phyloP scores from a whole-genome alignment of 2,113 vertebrate genomes.

The Echinops telfairi region DNA sequence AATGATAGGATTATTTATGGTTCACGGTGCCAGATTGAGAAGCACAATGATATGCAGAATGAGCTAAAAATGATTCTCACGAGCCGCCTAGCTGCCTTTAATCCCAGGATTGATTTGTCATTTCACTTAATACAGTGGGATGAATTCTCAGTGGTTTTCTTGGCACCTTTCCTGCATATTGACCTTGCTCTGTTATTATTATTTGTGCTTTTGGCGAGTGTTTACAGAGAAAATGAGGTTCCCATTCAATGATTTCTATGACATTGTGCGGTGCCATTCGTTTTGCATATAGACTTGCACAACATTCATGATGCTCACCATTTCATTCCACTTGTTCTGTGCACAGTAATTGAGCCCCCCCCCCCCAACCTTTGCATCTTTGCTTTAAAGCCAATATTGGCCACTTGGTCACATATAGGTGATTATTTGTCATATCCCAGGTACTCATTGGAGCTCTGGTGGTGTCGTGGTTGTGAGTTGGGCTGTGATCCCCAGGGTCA shows the following conservation, averaged over 20 bases:
- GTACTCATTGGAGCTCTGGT: no score
- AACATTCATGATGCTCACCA: background rate
- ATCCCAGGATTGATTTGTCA: slow-evolving; percentile 82
- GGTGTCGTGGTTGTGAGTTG: no score
- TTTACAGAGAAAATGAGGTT: background rate
- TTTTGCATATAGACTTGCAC: background rate
- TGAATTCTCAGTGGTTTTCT: slow-evolving; percentile 80
- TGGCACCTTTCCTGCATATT: slow-evolving; percentile 64
- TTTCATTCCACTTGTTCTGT: background rate
- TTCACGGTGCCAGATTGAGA: slow-evolving; percentile 87
- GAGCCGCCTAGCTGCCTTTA: slow-evolving; percentile 82
- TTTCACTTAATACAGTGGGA: slow-evolving; percentile 77
- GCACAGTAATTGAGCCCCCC: background rate
- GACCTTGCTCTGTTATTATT: slow-evolving; percentile 35
- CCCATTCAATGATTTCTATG: background rate
- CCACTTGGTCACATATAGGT: background rate
- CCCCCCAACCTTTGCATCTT: background rate
- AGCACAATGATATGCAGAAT: slow-evolving; percentile 86
- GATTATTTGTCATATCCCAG: no score
- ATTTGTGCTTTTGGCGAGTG: background rate
- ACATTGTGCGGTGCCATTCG: background rate
- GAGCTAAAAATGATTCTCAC: slow-evolving; percentile 82
- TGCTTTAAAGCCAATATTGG: background rate
- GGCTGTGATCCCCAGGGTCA: no score
- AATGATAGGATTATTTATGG: slow-evolving; percentile 91